Conservation (phyloP, 2,797 vertebrate genomes). For the Cossypha heuglini region DNA sequence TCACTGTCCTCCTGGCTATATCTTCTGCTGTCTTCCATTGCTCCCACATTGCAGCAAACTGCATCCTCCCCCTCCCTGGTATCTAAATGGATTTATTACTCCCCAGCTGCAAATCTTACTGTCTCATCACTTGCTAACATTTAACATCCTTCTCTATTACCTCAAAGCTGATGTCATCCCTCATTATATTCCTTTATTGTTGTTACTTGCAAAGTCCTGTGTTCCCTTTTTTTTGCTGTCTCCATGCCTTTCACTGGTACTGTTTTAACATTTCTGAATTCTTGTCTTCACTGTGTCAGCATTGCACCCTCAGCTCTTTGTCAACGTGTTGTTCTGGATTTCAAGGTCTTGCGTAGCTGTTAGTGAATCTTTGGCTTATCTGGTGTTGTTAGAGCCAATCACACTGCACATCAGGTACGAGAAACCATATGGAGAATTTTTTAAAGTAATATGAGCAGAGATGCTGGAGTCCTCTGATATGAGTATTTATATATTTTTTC, state of each 20-base stretch:
- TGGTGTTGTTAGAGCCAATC: not conserved
- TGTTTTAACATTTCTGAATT: not conserved
- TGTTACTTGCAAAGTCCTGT: not conserved
- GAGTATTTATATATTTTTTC: not conserved
- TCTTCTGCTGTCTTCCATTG: not conserved
- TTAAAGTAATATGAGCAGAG: not conserved
- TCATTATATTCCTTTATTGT: not conserved
- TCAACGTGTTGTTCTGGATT: not conserved
- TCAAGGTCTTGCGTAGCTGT: not conserved
- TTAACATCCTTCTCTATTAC: not conserved
- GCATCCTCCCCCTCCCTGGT: not conserved
- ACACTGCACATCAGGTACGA: rapidly evolving
- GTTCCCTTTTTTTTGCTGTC: not conserved
- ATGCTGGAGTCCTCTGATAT: not conserved
- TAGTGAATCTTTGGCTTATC: not conserved
- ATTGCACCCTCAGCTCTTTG: not conserved
- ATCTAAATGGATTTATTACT: not conserved
- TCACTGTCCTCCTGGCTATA: not conserved
- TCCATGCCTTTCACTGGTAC: not conserved
- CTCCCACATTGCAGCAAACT: not conserved
- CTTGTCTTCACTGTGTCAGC: not conserved
- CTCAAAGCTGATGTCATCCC: not conserved
- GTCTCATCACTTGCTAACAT: not conserved
- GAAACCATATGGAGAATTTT: not conserved
- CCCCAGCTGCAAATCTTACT: not conserved